Percentiles rank a stretch among this genome's conserved stretches.
Evolutionary conservation across 2,888 invertebrate species (phyloP).

Genomic region (Drosophila barbarae): DNA sequence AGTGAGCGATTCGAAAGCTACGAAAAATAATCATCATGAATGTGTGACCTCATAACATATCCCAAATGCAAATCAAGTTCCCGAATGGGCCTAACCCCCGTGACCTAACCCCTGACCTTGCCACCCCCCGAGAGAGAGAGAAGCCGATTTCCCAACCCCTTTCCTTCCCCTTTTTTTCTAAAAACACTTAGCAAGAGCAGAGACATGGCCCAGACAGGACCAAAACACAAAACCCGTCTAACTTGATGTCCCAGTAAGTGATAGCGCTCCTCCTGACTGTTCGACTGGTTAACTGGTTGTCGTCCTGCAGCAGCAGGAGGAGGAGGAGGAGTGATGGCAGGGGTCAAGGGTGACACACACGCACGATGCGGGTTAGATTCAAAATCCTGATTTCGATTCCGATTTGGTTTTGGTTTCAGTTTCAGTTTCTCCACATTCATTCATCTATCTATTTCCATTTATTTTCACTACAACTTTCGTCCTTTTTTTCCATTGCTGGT

Average conservation of each 20-base stretch:
- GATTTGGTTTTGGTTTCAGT: conserved; percentile 18
- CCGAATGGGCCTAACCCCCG: conserved; percentile 39
- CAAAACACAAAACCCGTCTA: conserved; percentile 57
- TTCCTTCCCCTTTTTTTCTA: too few relatives aligned
- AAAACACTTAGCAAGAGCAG: conserved; percentile 63
- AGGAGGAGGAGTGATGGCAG: conserved; percentile 12
- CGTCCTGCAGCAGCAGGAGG: neutral
- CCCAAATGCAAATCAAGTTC: conserved; percentile 43
- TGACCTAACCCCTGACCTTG: conserved; percentile 30
- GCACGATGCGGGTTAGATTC: conserved; percentile 30
- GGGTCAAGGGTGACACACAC: conserved; percentile 60
- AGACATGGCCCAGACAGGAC: conserved; percentile 58
- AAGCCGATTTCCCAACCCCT: conserved; percentile 19
- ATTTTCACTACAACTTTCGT: conserved; percentile 57
- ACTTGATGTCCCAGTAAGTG: conserved; percentile 68
- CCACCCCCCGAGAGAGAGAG: conserved; percentile 11
- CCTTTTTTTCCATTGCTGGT: conserved; percentile 8
- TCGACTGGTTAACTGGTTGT: conserved; percentile 42
- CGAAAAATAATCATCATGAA: conserved; percentile 56
- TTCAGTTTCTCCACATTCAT: conserved; percentile 15
- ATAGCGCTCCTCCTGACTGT: conserved; percentile 67
- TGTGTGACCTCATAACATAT: conserved; percentile 51
- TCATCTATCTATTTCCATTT: conserved; percentile 42
- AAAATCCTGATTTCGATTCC: conserved; percentile 20
- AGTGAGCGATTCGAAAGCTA: conserved; percentile 63